phyloP scores from a whole-genome alignment of 2,797 vertebrate species.

The Amblyraja radiata region DNA sequence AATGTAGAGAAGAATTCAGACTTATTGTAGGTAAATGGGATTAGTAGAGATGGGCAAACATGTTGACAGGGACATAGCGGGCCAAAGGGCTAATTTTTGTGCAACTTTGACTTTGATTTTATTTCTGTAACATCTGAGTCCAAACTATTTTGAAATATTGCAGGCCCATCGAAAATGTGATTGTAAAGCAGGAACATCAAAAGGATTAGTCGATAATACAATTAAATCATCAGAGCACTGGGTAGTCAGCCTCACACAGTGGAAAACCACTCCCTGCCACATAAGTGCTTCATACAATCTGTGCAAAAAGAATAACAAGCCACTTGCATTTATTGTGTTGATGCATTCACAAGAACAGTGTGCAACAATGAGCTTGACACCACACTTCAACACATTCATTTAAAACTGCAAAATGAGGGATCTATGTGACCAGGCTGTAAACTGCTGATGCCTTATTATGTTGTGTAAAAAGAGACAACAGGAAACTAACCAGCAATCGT shows the following conservation, averaged over 20 bases:
- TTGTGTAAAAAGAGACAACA: not conserved
- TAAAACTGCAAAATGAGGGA: not conserved
- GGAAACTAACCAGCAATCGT: not conserved
- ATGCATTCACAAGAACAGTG: not conserved
- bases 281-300: not conserved
- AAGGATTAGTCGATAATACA: not conserved
- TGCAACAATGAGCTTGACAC: not conserved
- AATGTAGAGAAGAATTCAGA: too few species aligned
- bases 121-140: not conserved
- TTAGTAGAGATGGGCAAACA: too few species aligned
- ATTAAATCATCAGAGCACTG: not conserved
- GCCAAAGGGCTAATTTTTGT: too few species aligned
- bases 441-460: not conserved
- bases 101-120: too few species aligned
- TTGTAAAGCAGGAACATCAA: not conserved
- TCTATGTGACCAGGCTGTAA: not conserved
- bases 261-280: not conserved
- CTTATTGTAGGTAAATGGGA: too few species aligned
- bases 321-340: not conserved
- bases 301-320: not conserved
- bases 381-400: not conserved
- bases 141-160: not conserved
- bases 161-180: not conserved
- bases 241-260: not conserved
- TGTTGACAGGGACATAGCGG: too few species aligned